phyloP scores from a whole-genome alignment of 2,113 vertebrate species.

The Lethenteron camtschaticum region DNA sequence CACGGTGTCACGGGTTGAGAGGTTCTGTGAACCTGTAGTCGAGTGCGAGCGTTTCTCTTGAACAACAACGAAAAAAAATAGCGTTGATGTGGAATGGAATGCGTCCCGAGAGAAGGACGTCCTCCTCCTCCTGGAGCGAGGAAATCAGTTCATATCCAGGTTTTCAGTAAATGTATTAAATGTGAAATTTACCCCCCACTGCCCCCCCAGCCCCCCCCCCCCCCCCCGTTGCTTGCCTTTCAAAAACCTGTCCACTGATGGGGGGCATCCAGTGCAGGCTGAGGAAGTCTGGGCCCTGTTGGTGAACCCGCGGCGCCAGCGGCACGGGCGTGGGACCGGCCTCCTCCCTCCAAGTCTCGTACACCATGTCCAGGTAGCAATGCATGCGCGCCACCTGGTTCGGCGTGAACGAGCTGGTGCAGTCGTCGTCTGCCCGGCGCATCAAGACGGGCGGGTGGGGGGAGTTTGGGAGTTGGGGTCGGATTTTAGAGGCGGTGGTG shows the following conservation, averaged over 20 bases:
- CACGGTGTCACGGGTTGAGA: too few relatives aligned
- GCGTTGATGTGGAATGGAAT: too few relatives aligned
- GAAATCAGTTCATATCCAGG: too few relatives aligned
- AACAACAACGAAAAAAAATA: too few relatives aligned
- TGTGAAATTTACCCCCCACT: too few relatives aligned
- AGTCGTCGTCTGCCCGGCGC: slow-evolving; percentile 56
- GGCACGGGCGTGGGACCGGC: slow-evolving; percentile 54
- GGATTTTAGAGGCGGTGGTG: too few relatives aligned
- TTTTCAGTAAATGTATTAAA: too few relatives aligned
- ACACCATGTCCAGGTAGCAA: slow-evolving; percentile 86
- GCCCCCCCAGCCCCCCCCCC: neutral
- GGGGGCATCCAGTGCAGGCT: slow-evolving; percentile 83
- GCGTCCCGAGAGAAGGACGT: too few relatives aligned
- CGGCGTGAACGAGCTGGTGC: slow-evolving; percentile 80
- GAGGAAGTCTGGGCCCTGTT: slow-evolving; percentile 36
- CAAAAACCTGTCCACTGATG: slow-evolving; percentile 64
- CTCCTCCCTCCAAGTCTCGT: slow-evolving; percentile 64
- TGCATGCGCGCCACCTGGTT: slow-evolving; percentile 97
- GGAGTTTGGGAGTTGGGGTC: too few relatives aligned
- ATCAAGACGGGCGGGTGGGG: neutral
- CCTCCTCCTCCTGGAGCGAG: too few relatives aligned
- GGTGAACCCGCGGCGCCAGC: slow-evolving; percentile 59
- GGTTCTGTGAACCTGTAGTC: too few relatives aligned
- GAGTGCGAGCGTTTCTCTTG: too few relatives aligned
- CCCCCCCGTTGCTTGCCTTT: slow-evolving; percentile 52